These are phyloP conservation scores for Smutsia gigantea DNA, from an alignment of 2,797 vertebrate genomes.

Conservation along the genomic window DNA sequence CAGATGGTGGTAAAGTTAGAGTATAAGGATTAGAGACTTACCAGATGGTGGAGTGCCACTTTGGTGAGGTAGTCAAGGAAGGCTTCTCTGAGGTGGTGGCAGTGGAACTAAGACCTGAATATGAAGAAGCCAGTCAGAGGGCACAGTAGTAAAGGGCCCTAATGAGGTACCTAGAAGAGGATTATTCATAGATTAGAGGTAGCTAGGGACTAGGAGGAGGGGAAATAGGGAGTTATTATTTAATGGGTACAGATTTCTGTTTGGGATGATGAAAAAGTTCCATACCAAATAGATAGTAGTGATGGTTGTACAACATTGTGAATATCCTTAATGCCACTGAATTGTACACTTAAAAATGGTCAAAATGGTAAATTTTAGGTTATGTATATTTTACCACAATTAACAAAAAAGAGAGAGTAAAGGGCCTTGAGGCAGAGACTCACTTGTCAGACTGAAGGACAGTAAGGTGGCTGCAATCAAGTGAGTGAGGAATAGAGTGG, in stretches of 20 bases:
- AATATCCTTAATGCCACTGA: too few relatives aligned
- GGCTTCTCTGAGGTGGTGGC: not conserved
- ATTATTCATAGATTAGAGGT: not conserved
- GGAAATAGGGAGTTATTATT: too few relatives aligned
- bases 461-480: not conserved
- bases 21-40: not conserved
- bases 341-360: too few relatives aligned
- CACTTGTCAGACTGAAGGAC: not conserved
- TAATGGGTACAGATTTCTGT: too few relatives aligned
- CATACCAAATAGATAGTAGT: too few relatives aligned
- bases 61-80: not conserved
- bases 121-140: not conserved
- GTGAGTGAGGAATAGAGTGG: not conserved
- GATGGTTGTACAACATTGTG: too few relatives aligned
- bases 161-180: not conserved
- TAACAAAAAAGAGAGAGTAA: not conserved
- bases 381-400: too few relatives aligned
- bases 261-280: too few relatives aligned
- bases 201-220: not conserved
- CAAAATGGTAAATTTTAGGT: too few relatives aligned
- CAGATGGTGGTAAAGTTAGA: not conserved
- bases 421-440: not conserved
- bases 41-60: not conserved
- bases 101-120: not conserved
- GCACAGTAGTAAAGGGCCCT: not conserved